Evolutionary conservation across 2,113 vertebrate genomes (phyloP).

Genomic region (Protobothrops flavoviridis): DNA sequence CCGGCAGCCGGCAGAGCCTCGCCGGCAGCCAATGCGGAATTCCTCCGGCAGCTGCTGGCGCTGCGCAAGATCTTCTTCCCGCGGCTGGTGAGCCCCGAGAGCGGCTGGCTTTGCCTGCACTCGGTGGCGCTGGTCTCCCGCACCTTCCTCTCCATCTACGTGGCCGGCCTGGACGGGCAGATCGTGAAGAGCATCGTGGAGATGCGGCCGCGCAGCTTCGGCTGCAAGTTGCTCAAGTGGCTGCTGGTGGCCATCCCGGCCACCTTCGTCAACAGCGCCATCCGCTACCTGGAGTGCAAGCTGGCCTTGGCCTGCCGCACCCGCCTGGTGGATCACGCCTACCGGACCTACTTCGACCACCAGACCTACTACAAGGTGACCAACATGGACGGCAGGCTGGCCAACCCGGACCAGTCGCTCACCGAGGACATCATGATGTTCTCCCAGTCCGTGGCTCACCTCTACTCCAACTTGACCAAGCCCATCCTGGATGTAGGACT

Average conservation of each 20-base stretch:
- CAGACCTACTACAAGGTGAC: conserved; percentile 95
- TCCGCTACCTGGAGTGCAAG: conserved; percentile 94
- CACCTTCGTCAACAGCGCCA: conserved; percentile 97
- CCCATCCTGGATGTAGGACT: conserved; percentile 94
- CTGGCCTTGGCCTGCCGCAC: conserved; percentile 94
- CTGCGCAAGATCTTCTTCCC: conserved; percentile 91
- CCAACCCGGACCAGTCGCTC: conserved; percentile 96
- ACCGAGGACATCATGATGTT: conserved; percentile 98
- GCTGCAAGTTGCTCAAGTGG: conserved; percentile 88
- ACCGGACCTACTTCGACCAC: conserved; percentile 89
- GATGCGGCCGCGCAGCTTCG: conserved; percentile 85
- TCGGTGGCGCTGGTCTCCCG: conserved; percentile 91
- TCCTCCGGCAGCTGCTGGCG: conserved; percentile 85
- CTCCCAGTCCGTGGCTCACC: conserved; percentile 92
- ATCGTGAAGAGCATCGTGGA: conserved; percentile 98
- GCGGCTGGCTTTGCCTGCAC: conserved; percentile 88
- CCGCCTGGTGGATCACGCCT: conserved; percentile 89
- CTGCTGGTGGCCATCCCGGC: conserved; percentile 95
- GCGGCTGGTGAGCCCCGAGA: conserved; percentile 81
- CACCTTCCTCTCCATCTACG: conserved; percentile 96
- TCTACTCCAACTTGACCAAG: conserved; percentile 99
- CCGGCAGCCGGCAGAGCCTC: conserved; percentile 54
- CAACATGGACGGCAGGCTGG: conserved; percentile 93
- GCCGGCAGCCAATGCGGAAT: conserved; percentile 84
- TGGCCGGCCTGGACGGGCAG: conserved; percentile 92